Evolutionary conservation across 2,113 vertebrate species (phyloP), one percentile per base, ranked within the genome.

Genomic region (Potamarius usumacintae): DNA sequence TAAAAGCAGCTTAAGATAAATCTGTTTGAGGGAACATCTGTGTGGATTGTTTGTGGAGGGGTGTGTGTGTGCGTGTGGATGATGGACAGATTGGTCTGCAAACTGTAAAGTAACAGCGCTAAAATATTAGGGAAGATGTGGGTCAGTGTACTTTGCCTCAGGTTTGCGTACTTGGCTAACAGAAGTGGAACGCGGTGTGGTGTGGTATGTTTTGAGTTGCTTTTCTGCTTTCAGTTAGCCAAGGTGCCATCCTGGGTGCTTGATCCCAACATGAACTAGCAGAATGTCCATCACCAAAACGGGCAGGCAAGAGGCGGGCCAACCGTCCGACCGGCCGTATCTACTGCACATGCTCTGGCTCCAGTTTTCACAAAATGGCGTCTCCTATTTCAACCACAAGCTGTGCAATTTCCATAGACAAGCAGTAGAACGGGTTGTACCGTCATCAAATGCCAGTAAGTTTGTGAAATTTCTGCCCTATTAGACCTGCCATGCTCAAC

Each of bases 71-170:
- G 76, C 60, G 52, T 85, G 62, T 72, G 62, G 20, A 2, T 63
- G 50, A 12, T 50, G n/a, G 25, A 62, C 58, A 52, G 63, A 52
- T 67, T 55, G 62, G 65, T 55, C 53, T 57, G 55, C 72, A 87
- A 90, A 91, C 90, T 85, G 89, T 93, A 92, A 91, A 92, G 90
- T 89, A 90, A 91, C 88, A 93, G 91, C 89, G 71, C 89, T 89
- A 93, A 91, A 91, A 74, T 60, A 17, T 60, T 7, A 69, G 48
- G n/a, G 69, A 84, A 30, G 53, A 8, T 78, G 55, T 17, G 25
- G 25, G 25, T 53, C 25, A 52, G 84, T 20, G 30, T 79, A n/a
- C 62, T 1, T 22, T 9, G 62, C 62, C 62, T 65, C 22, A 65
- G 20, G 62, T 27, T 14, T 12, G n/a, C 14, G 65, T 30, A 6